Evolutionary conservation across 2,113 vertebrate genomes (phyloP).

Genomic region (Scalopus aquaticus): DNA sequence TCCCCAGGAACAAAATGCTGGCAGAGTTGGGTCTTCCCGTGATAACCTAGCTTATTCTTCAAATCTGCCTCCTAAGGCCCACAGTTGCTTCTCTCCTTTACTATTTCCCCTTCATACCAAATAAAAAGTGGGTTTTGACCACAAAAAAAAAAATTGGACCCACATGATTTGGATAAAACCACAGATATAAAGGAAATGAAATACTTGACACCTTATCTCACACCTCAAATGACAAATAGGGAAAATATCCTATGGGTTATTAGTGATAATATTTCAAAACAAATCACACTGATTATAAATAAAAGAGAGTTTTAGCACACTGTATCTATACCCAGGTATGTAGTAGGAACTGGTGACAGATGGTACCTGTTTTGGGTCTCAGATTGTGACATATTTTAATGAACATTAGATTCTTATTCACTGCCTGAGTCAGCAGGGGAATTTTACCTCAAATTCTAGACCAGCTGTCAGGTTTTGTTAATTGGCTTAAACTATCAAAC

Average conservation of each 20-base stretch:
- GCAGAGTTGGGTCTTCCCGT: not conserved
- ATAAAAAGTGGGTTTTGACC: not conserved
- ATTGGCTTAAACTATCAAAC: constrained; percentile 78
- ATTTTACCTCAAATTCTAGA: constrained; percentile 77
- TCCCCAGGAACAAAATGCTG: not conserved
- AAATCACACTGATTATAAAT: constrained; percentile 47
- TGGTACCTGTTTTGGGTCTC: constrained; percentile 71
- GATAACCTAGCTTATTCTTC: not conserved
- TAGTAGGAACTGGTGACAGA: constrained; percentile 70
- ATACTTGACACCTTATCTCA: not conserved
- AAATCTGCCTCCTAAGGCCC: not conserved
- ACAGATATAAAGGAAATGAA: not conserved
- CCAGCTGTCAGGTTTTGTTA: constrained; percentile 71
- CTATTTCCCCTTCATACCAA: constrained; percentile 5
- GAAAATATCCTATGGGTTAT: not conserved
- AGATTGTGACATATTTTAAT: constrained; percentile 79
- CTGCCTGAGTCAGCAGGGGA: constrained; percentile 74
- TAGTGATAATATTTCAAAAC: constrained; percentile 61
- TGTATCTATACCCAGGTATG: constrained; percentile 50
- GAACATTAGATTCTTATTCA: constrained; percentile 78
- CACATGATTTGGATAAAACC: not conserved
- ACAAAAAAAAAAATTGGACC: not conserved
- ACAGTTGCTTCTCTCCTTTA: not conserved
- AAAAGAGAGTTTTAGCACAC: constrained; percentile 21
- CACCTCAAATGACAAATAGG: not conserved